phyloP scores from a whole-genome alignment of 2,797 vertebrate genomes.

The Sebastes ruberrimus region DNA sequence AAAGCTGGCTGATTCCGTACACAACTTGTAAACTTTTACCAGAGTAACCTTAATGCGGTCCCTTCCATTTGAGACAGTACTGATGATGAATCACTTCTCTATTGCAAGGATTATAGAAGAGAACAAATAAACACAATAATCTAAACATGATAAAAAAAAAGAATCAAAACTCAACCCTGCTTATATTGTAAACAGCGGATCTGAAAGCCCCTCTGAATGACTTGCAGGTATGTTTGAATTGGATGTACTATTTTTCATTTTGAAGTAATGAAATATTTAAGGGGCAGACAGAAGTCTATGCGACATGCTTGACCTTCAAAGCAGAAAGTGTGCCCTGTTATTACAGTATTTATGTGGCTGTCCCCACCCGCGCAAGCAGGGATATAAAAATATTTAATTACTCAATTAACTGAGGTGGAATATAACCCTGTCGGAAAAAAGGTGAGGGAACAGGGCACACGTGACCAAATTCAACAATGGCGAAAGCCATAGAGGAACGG shows the following conservation, averaged over 20 bases:
- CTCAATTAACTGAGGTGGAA: conserved; percentile 82
- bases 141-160: not conserved
- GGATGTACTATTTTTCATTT: conserved; percentile 79
- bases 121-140: conserved; percentile 33
- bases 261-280: conserved; percentile 85
- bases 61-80: not conserved
- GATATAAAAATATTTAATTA: conserved; percentile 85
- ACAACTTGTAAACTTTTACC: not conserved
- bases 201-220: conserved; percentile 62
- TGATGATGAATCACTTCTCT: conserved; percentile 1
- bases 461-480: conserved; percentile 56
- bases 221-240: conserved; percentile 77
- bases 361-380: conserved; percentile 61
- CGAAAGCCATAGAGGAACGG: not conserved
- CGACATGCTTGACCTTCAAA: conserved; percentile 79
- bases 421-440: conserved; percentile 71
- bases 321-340: conserved; percentile 72
- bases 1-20: conserved; percentile 5
- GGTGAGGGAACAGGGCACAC: conserved; percentile 59
- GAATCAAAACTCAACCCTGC: not conserved
- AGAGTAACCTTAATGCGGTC: not conserved
- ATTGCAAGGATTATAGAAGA: not conserved
- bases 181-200: conserved; percentile 53
- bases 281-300: conserved; percentile 59
- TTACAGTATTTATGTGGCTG: conserved; percentile 81